Conservation (phyloP, 2,113 vertebrate species). For the Elephas maximus region DNA sequence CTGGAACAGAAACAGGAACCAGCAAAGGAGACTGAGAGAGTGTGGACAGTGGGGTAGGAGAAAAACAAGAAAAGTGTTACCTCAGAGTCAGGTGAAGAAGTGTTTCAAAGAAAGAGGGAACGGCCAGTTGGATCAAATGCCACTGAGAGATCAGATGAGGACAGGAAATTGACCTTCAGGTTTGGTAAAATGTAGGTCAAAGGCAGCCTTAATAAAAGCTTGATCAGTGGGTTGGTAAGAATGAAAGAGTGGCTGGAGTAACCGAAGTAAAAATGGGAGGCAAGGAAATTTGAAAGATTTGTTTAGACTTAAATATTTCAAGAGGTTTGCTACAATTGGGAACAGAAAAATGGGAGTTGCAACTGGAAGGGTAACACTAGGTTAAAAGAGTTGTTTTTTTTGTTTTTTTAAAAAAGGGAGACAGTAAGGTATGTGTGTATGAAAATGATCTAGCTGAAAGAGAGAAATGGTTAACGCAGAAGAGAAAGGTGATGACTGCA, state of each 20-base stretch:
- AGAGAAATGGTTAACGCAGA: neutral
- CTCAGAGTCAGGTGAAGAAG: neutral
- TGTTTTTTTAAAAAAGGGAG: neutral
- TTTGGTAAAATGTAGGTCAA: neutral
- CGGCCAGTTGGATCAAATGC: neutral
- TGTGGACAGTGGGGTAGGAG: neutral
- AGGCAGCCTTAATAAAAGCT: neutral
- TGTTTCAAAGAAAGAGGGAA: neutral
- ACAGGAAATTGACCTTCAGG: slow-evolving; percentile 33
- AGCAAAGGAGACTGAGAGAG: neutral
- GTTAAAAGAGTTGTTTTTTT: neutral
- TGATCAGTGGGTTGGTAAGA: neutral
- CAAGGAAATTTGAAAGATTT: neutral
- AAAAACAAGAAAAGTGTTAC: neutral
- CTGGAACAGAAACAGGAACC: neutral
- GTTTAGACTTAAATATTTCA: neutral
- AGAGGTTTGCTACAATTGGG: neutral
- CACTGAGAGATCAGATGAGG: neutral
- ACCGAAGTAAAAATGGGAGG: neutral
- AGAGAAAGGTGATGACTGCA: neutral
- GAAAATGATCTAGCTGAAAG: neutral
- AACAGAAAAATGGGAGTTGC: neutral
- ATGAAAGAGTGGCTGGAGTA: neutral
- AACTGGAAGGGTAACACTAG: neutral
- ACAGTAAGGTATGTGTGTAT: neutral